Evolutionary conservation across 2,797 vertebrate species (phyloP), one percentile per base, ranked within the genome.

Genomic region (Cirrhinus molitorella): DNA sequence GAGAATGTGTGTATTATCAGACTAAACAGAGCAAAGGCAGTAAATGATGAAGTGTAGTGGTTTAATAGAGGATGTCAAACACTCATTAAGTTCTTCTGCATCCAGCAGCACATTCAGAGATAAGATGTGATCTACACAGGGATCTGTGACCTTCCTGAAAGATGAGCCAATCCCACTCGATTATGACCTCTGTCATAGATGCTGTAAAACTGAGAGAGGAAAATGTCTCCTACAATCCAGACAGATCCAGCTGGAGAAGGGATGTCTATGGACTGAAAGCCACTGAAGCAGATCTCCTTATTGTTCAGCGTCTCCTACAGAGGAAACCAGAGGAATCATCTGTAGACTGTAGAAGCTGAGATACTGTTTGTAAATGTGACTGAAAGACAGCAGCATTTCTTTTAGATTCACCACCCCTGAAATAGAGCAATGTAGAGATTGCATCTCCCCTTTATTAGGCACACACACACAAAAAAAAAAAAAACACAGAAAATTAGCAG

Each of bases 181-280:
- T 96, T 90, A 71, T 95, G 91, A 9, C 93, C 94, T 76, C 95
- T 90, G 88, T 96, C 95, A 83, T 95, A 97, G 89, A 96, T 31
- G 83, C 91, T 95, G 91, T 96, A 97, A 88, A 94, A 95, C 31
- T 94, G 90, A 0, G 93, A 93, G 84, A 96, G 94, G 88, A 96
- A 96, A 51, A 96, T 92, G 55, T 96, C 96, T 90, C 96, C 95
- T 76, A 96, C 92, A 90, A 97, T 96, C 96, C 96, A 96, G 28
- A 95, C 80, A 0, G 93, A 92, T 0, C 93, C 94, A 0, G 83
- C 13, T 0, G 81, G 23, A 19, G 94, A 88, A 1, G 88, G 0
- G 0, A 96, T 88, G 78, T 96, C 95, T 0, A 94, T 85, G 1
- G 93, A 83, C 86, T 95, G 92, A 89, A 97, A 97, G 40, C 95